Conservation (phyloP, 2,888 invertebrate genomes). For the Drosophila imparisetae region DNA sequence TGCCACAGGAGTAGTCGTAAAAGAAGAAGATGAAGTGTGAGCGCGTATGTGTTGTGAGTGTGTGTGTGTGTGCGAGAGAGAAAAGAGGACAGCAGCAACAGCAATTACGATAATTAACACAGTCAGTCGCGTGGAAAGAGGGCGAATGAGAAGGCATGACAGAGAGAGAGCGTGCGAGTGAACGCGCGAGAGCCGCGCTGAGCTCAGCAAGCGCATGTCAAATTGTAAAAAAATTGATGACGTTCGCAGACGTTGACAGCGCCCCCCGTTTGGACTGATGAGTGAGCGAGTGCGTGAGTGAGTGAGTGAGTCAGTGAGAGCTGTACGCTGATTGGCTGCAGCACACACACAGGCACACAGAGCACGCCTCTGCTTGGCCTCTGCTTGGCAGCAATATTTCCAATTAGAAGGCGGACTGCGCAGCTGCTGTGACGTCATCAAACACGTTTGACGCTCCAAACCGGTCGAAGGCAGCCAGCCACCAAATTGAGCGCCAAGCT, state of each 20-base stretch:
- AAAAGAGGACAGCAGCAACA: conserved; percentile 55
- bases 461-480: conserved; percentile 46
- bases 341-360: conserved; percentile 2
- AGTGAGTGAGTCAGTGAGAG: conserved; percentile 17
- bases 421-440: conserved; percentile 76
- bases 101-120: conserved; percentile 84
- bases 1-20: conserved; percentile 47
- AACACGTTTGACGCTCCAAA: conserved; percentile 60
- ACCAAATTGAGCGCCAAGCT: conserved; percentile 6
- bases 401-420: conserved; percentile 60
- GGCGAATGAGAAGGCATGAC: conserved; percentile 18
- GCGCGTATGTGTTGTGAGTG: conserved; percentile 7
- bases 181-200: conserved; percentile 7
- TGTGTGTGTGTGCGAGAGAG: conserved; percentile 27
- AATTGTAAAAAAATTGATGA: conserved; percentile 82
- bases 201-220: conserved; percentile 67
- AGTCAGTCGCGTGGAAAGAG: conserved; percentile 81
- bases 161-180: conserved; percentile 19
- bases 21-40: conserved; percentile 18
- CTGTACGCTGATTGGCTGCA: conserved; percentile 60
- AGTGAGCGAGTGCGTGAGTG: conserved; percentile 12
- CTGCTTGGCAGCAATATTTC: conserved; percentile 43
- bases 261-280: conserved; percentile 27
- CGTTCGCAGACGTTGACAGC: conserved; percentile 81
- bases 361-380: conserved; percentile 60